A percentile compares a stretch with the other conserved stretches of the same genome.
These are phyloP conservation scores for Leptinotarsa haldemani DNA, from an alignment of 2,888 invertebrate species.

Conservation along the genomic window DNA sequence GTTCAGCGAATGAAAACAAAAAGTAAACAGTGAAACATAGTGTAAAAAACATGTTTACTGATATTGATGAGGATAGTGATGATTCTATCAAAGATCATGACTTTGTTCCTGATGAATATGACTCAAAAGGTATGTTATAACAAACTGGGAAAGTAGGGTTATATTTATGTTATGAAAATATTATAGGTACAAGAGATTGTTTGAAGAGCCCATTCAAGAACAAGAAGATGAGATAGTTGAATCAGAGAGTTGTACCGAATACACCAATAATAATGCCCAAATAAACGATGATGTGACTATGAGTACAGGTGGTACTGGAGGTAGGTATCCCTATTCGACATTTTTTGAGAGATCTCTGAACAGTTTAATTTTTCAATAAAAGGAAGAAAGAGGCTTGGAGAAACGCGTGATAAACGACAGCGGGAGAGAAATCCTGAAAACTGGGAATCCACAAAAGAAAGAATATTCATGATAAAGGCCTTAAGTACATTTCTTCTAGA, in stretches of 20 bases:
- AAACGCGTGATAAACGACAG: not conserved
- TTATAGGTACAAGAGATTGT: not conserved
- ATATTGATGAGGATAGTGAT: conserved; percentile 1
- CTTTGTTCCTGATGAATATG: conserved; percentile 9
- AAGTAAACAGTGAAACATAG: not conserved
- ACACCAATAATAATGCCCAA: not conserved
- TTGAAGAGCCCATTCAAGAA: not conserved
- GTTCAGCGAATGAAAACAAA: not conserved
- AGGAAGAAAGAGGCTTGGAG: too few species aligned
- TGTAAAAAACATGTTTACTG: not conserved
- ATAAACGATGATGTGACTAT: not conserved
- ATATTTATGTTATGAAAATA: not conserved
- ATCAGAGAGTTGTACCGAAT: not conserved
- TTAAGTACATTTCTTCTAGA: too few species aligned
- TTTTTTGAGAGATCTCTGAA: not conserved
- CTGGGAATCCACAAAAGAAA: conserved; percentile 2
- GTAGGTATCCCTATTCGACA: not conserved
- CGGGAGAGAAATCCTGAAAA: conserved; percentile 5
- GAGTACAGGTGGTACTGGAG: conserved; percentile 1
- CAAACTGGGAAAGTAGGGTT: not conserved
- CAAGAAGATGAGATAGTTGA: not conserved
- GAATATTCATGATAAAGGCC: not conserved
- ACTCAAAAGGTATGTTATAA: conserved; percentile 7
- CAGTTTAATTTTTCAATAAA: too few species aligned
- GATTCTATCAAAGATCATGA: conserved; percentile 15